These are phyloP conservation scores for Capreolus pygargus DNA, from an alignment of 2,113 vertebrate species.

Conservation along the genomic window DNA sequence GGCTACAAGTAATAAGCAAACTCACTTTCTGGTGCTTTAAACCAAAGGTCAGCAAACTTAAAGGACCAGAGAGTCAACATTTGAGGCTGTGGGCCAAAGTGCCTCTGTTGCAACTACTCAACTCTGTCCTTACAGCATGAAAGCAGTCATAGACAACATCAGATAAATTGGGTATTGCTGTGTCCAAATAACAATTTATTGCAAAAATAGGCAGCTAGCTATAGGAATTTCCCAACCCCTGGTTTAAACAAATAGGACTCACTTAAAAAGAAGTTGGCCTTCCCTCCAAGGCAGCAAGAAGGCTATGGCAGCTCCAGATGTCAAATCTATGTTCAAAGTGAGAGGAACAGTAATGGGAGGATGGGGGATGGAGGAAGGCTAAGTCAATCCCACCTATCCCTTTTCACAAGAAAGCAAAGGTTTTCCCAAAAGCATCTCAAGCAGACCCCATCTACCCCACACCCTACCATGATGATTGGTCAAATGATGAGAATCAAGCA, in stretches of 20 bases:
- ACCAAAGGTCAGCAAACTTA: neutral
- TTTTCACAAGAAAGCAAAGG: neutral
- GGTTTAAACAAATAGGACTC: neutral
- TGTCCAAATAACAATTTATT: neutral
- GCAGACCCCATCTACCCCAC: neutral
- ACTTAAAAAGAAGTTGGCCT: neutral
- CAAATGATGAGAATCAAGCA: neutral
- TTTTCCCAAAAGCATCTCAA: neutral
- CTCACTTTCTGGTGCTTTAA: neutral
- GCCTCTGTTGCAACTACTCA: neutral
- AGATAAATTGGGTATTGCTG: neutral
- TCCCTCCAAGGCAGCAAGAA: constrained; percentile 1
- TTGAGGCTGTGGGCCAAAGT: neutral
- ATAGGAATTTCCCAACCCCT: neutral
- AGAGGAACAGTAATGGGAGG: neutral
- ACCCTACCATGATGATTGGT: neutral
- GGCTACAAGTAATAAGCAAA: neutral
- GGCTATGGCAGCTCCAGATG: neutral
- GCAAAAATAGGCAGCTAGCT: neutral
- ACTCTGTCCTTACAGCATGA: neutral
- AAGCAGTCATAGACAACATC: neutral
- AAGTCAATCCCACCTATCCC: neutral
- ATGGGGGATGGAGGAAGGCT: accelerated
- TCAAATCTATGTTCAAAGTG: neutral
- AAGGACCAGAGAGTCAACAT: neutral